A percentile compares a stretch with the other conserved stretches of the same genome.
Conservation (phyloP, 2,888 invertebrate species). For the Erebia aethiops region DNA sequence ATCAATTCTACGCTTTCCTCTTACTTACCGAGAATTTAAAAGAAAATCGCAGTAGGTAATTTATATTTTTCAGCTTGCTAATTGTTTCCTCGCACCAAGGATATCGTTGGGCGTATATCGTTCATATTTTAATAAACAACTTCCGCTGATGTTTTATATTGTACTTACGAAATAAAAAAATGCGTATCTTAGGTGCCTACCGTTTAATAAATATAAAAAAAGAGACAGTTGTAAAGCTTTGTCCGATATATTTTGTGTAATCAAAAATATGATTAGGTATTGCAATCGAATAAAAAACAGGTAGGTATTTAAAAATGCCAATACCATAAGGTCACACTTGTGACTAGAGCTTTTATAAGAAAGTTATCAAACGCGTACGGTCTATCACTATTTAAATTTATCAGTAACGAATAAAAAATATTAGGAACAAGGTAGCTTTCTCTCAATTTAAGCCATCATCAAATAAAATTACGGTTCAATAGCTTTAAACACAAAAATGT, state of each 20-base stretch:
- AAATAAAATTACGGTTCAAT: no score
- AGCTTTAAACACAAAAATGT: no score
- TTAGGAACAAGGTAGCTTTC: no score
- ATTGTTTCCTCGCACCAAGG: constrained; percentile 63
- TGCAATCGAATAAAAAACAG: neutral
- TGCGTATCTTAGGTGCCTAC: neutral
- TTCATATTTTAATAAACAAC: constrained; percentile 31
- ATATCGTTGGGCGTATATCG: constrained; percentile 35
- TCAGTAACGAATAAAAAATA: no score
- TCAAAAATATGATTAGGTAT: neutral
- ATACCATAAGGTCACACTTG: no score
- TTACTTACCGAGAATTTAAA: neutral
- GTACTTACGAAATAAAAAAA: neutral
- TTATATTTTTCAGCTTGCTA: constrained; percentile 71
- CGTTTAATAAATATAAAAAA: neutral
- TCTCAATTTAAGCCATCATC: no score
- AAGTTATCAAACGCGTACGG: no score
- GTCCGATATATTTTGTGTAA: neutral
- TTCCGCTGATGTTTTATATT: constrained; percentile 30
- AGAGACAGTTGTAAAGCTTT: no score
- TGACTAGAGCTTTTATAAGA: no score
- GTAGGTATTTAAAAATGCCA: no score
- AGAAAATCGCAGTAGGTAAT: constrained; percentile 47
- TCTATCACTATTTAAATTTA: no score
- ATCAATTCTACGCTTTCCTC: constrained; percentile 3